Base-by-base conservation (phyloP, 2,888 invertebrate genomes). In the Sminthurinus aureus region DNA sequence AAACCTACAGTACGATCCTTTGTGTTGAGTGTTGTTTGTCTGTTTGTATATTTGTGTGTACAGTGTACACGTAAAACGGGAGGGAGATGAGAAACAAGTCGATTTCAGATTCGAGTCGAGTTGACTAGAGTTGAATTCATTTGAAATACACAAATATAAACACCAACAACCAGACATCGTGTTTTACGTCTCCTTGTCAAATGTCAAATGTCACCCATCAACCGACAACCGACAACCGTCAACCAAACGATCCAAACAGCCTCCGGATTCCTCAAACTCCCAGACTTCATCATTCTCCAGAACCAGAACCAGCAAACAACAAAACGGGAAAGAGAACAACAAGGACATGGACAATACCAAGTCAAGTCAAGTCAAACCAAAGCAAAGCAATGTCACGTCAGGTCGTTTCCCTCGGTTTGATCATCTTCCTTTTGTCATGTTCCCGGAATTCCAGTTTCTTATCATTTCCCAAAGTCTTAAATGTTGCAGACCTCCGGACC, bases 201-300 rank as follows among this genome's bases (percentile, higher is more conserved):
- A 75, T 75, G 51, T 51, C 75, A 75, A 75, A 75, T 75, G 75
- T 75, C 75, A 75, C 51, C 51, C 51, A 50, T 20, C 75, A 38
- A 38, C 38, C 38, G 38, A 38, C 38, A 20, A 75, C 75, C 20
- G 38, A 38, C 51, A 75, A 26, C 38, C 38, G 50, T 51, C 75
- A 75, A 51, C 51, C 38, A 75, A 20, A 18, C 22, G 50, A 22
- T 69, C 15, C 58, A 58, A 18, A 15, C 18, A 6, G 15, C 58
- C 58, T 58, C 18, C 58, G 13, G 13, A 13, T 58, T 58, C 58
- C 18, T 58, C 4, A 58, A 2, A 13, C 18, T 9, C 9, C 0
- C 1, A 13, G 13, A 15, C 58, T 58, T 9, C 18, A 15, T 18
- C 58, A 58, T 58, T 11, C 58, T 38, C 38, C 58, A 58, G 2